Percentiles rank a stretch among this genome's conserved stretches.
Conservation (phyloP, 2,113 vertebrate species). For the Pristiophorus japonicus region DNA sequence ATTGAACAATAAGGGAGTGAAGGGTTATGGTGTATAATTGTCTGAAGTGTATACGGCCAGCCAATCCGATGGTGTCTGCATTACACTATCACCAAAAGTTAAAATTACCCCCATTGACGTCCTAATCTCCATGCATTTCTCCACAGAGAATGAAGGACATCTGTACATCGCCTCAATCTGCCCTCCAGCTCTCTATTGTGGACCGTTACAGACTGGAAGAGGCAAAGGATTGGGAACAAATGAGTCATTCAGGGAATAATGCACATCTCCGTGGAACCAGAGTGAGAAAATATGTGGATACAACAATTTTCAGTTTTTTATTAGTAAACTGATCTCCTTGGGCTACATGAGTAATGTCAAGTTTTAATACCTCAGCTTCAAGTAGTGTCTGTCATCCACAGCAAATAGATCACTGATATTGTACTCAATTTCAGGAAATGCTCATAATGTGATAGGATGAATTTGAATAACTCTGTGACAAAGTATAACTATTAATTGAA, state of each 20-base stretch:
- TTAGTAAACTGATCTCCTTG: not conserved
- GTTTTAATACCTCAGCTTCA: not conserved
- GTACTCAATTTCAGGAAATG: not conserved
- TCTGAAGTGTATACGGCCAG: not conserved
- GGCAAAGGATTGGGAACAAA: not conserved
- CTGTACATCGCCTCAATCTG: not conserved
- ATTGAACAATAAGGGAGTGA: too few relatives aligned
- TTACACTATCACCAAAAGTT: not conserved
- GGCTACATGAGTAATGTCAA: not conserved
- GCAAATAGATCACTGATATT: not conserved
- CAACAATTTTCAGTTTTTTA: not conserved
- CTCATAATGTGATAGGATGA: not conserved
- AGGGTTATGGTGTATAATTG: too few relatives aligned
- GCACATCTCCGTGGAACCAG: not conserved
- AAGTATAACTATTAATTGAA: not conserved
- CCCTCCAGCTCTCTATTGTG: not conserved
- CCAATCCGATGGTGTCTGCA: not conserved
- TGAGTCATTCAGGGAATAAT: not conserved
- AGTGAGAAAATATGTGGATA: not conserved
- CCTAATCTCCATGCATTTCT: not conserved
- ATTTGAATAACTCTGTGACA: not conserved
- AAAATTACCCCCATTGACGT: not conserved
- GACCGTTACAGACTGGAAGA: not conserved
- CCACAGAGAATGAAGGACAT: not conserved
- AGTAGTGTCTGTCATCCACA: not conserved